Evolutionary conservation across 1,140 invertebrate genomes (phyloP).

Genomic region (Eciton burchellii): DNA sequence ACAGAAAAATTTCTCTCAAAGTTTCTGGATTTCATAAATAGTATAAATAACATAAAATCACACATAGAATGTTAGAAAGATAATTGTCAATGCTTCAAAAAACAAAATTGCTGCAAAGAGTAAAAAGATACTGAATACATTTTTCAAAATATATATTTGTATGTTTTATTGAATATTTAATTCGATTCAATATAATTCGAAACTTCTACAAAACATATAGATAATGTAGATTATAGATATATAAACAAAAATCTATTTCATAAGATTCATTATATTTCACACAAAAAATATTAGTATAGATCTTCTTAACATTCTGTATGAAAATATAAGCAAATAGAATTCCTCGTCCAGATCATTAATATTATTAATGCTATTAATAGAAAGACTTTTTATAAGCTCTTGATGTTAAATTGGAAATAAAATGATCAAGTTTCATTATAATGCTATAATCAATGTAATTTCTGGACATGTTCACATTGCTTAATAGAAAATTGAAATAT

Average conservation of each 20-base stretch:
- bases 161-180: background rate
- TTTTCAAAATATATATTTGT: too few species aligned
- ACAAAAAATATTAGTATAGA: conserved; percentile 14
- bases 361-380: conserved; percentile 21
- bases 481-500: background rate
- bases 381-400: background rate
- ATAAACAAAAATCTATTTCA: background rate
- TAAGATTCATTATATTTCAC: background rate
- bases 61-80: background rate
- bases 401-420: background rate
- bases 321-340: conserved; percentile 34
- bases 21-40: conserved; percentile 68
- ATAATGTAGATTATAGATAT: too few species aligned
- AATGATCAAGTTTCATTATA: background rate
- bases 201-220: background rate
- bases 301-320: background rate
- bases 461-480: conserved; percentile 33
- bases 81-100: background rate
- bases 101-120: background rate
- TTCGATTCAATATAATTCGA: background rate
- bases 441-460: conserved; percentile 5
- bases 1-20: conserved; percentile 71
- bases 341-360: conserved; percentile 19
- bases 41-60: background rate
- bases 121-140: too few species aligned